A percentile compares a stretch with the other conserved stretches of the same genome.
Evolutionary conservation across 2,113 vertebrate species (phyloP).

Genomic region (Diphyllodes magnificus): DNA sequence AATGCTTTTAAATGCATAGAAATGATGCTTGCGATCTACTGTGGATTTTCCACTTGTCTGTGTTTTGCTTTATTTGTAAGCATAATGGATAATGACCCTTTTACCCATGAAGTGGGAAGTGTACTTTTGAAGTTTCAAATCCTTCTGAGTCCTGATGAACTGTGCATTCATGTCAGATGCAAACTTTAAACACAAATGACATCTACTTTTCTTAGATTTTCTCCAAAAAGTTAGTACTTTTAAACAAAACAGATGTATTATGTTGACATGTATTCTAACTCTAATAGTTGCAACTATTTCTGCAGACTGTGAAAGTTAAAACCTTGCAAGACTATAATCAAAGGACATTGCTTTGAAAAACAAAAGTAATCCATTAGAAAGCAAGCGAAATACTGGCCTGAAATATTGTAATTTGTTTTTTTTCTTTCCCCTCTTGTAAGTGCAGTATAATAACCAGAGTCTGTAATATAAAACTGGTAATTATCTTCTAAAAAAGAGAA

Average conservation of each 20-base stretch:
- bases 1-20: slow-evolving; percentile 3
- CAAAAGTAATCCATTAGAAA: slow-evolving; percentile 59
- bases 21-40: background rate
- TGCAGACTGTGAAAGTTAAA: background rate
- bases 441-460: background rate
- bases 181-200: slow-evolving; percentile 37
- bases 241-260: background rate
- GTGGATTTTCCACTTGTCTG: background rate
- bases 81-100: background rate
- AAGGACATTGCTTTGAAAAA: slow-evolving; percentile 56
- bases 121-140: slow-evolving; percentile 3
- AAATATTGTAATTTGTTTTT: background rate
- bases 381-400: slow-evolving; percentile 20
- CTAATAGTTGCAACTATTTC: slow-evolving; percentile 18
- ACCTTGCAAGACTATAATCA: slow-evolving; percentile 8
- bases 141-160: background rate
- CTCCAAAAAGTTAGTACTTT: background rate
- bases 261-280: slow-evolving; percentile 33
- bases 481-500: background rate
- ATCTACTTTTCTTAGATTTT: background rate
- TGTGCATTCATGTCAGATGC: background rate
- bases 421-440: background rate
- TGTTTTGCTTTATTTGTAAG: background rate
- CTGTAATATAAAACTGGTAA: background rate
- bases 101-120: background rate